These are phyloP conservation scores for Drosophila pectinifera DNA, from an alignment of 1,140 invertebrate species.

Conservation along the genomic window DNA sequence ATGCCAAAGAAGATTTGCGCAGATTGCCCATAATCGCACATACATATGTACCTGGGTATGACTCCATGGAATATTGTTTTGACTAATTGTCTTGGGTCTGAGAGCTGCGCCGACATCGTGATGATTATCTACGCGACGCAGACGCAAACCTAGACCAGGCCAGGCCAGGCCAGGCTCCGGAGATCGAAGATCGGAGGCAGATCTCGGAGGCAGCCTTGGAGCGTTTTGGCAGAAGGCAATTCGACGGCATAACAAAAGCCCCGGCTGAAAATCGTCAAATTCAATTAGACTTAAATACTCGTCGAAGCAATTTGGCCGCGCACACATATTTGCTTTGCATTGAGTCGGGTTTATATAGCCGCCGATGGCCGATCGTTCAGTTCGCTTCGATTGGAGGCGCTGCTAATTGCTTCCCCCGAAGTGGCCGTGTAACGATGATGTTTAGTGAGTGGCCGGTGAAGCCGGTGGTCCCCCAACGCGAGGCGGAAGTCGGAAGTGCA, in stretches of 20 bases:
- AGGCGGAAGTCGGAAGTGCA: constrained; percentile 73
- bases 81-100: constrained; percentile 67
- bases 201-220: constrained; percentile 61
- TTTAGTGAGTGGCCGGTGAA: constrained; percentile 40
- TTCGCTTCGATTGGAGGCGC: constrained; percentile 28
- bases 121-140: constrained; percentile 64
- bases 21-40: constrained; percentile 72
- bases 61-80: constrained; percentile 69
- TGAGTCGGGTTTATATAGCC: constrained; percentile 73
- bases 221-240: constrained; percentile 69
- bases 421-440: constrained; percentile 53
- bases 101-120: constrained; percentile 50
- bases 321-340: constrained; percentile 76
- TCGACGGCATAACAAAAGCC: constrained; percentile 21
- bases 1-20: constrained; percentile 78
- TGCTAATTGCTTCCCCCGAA: constrained; percentile 71
- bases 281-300: constrained; percentile 83
- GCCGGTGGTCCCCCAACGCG: neutral
- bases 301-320: constrained; percentile 72
- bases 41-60: constrained; percentile 24
- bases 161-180: constrained; percentile 31
- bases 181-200: constrained; percentile 24
- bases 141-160: neutral
- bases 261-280: constrained; percentile 68
- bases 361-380: constrained; percentile 29